Percentiles rank a stretch among this genome's conserved stretches.
phyloP scores from a whole-genome alignment of 2,888 invertebrate species.

The Rhagonycha fulva region DNA sequence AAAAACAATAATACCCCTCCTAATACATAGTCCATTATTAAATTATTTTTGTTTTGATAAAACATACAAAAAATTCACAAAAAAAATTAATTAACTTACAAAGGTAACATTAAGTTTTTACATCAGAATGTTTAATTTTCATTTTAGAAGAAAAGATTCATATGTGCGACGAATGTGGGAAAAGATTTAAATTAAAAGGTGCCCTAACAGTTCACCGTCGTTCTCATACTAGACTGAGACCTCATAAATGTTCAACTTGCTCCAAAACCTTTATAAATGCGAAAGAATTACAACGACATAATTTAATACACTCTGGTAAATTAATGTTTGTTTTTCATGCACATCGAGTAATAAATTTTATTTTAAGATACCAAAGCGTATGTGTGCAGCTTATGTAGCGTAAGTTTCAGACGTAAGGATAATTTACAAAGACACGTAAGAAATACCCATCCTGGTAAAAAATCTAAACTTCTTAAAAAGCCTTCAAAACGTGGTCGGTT shows the following conservation, averaged over 20 bases:
- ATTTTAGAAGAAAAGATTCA: conserved; percentile 59
- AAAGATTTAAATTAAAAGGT: conserved; percentile 63
- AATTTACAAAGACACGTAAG: conserved; percentile 77
- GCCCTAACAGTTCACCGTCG: conserved; percentile 62
- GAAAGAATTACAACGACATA: conserved; percentile 72
- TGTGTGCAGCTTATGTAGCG: conserved; percentile 71
- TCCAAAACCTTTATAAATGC: conserved; percentile 68
- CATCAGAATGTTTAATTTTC: not conserved
- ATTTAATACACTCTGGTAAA: conserved; percentile 69
- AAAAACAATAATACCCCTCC: no score
- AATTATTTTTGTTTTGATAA: no score
- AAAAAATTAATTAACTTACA: no score
- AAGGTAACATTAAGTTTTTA: no score
- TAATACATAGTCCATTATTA: no score
- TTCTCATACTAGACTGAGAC: conserved; percentile 59
- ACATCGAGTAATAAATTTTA: conserved; percentile 12
- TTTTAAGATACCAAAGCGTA: conserved; percentile 69
- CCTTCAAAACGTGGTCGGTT: conserved; percentile 32
- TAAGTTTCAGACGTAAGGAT: conserved; percentile 75
- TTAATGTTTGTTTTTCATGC: not conserved
- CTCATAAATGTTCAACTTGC: conserved; percentile 68
- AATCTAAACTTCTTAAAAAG: conserved; percentile 44
- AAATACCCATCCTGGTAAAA: conserved; percentile 69
- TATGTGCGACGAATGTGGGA: conserved; percentile 64
- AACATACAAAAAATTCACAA: no score